These are phyloP conservation scores for Calliphora vomitoria DNA, from an alignment of 2,888 invertebrate genomes.

Conservation along the genomic window DNA sequence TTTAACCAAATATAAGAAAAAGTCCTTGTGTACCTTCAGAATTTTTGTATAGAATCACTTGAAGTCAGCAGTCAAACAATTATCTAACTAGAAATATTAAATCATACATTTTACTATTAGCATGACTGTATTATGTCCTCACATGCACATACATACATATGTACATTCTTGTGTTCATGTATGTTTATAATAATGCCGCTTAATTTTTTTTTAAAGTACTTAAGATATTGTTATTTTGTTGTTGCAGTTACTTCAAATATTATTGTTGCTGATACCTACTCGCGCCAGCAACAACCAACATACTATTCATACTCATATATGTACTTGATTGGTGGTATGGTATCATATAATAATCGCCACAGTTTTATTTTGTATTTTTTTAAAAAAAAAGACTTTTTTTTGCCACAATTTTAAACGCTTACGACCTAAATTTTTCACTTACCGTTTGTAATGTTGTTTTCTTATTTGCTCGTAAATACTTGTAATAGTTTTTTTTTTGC, in stretches of 20 bases:
- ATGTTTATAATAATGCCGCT: constrained; percentile 29
- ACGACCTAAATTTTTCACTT: constrained; percentile 48
- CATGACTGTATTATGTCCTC: constrained; percentile 26
- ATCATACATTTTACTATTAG: background rate
- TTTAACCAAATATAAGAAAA: too few relatives aligned
- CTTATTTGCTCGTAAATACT: constrained; percentile 48
- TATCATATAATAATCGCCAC: constrained; percentile 40
- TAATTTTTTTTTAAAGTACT: constrained; percentile 48
- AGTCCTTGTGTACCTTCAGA: too few relatives aligned
- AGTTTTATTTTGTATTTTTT: constrained; percentile 7
- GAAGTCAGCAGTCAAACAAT: too few relatives aligned
- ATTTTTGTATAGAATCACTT: too few relatives aligned
- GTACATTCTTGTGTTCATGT: background rate
- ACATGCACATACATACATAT: background rate
- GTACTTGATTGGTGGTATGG: constrained; percentile 37
- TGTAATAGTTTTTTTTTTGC: constrained; percentile 32
- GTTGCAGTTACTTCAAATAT: constrained; percentile 54
- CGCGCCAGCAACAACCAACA: constrained; percentile 24
- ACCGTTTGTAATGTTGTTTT: constrained; percentile 43
- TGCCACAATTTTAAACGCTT: constrained; percentile 48
- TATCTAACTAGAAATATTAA: too few relatives aligned
- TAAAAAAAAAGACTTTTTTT: background rate
- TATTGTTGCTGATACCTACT: constrained; percentile 25
- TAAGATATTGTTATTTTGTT: constrained; percentile 38
- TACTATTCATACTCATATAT: constrained; percentile 29